These are phyloP conservation scores for Mnemiopsis leidyi DNA, from an alignment of 37 sponge, comb jelly and placozoan genomes.

Conservation along the genomic window DNA sequence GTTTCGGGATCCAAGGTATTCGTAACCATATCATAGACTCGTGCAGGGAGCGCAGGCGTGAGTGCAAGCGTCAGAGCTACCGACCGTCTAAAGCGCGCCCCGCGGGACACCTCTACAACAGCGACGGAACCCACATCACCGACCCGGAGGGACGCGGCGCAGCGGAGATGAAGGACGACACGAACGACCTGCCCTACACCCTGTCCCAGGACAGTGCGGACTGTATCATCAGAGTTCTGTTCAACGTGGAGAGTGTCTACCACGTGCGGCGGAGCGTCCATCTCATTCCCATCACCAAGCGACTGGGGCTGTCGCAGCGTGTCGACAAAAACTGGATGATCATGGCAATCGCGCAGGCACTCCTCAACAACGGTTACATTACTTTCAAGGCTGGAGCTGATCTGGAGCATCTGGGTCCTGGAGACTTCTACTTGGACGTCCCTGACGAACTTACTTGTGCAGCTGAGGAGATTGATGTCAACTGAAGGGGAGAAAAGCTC, in stretches of 20 bases:
- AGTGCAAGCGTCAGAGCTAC: conserved; percentile 58
- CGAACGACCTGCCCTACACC: conserved; percentile 41
- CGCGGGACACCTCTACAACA: conserved; percentile 54
- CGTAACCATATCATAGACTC: conserved; percentile 55
- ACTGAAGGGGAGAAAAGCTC: background rate
- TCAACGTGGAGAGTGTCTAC: conserved; percentile 51
- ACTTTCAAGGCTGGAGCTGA: conserved; percentile 38
- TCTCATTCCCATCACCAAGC: conserved; percentile 40
- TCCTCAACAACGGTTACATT: conserved; percentile 25
- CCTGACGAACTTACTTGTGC: background rate
- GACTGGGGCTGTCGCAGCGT: conserved; percentile 42
- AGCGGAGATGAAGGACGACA: conserved; percentile 4
- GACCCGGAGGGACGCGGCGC: background rate
- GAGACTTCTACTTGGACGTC: conserved; percentile 23
- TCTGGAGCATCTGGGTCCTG: conserved; percentile 23
- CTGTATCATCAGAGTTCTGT: conserved; percentile 34
- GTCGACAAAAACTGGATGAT: conserved; percentile 60
- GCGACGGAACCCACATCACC: conserved; percentile 43
- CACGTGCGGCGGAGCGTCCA: conserved; percentile 39
- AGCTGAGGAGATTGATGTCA: conserved; percentile 49
- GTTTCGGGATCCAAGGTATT: conserved; percentile 44
- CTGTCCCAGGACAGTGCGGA: conserved; percentile 51
- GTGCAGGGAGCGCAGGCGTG: conserved; percentile 18
- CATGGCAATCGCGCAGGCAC: conserved; percentile 34
- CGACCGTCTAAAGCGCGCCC: conserved; percentile 49